These are phyloP conservation scores for Scolanthus callimorphus DNA, from an alignment of 92 coral and sea anemone genomes.

Conservation along the genomic window DNA sequence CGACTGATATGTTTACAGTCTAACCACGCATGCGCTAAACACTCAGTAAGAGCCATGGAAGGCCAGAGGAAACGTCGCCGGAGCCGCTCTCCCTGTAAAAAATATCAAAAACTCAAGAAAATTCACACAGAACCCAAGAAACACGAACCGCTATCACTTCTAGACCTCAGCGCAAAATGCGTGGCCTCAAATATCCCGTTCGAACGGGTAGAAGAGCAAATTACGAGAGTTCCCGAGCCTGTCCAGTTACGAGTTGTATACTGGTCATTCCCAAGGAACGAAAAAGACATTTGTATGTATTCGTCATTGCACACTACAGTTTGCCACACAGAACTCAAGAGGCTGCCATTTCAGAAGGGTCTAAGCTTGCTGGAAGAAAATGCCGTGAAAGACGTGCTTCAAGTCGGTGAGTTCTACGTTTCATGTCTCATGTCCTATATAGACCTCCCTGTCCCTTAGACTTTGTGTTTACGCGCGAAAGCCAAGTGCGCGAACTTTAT, in stretches of 20 bases:
- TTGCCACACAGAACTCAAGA: constrained; percentile 78
- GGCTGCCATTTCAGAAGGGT: constrained; percentile 89
- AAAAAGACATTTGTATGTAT: constrained; percentile 91
- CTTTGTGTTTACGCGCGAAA: neutral
- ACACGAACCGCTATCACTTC: constrained; percentile 70
- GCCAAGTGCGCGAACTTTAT: neutral
- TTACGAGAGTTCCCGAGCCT: constrained; percentile 93
- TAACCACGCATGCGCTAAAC: constrained; percentile 37
- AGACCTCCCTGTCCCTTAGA: neutral
- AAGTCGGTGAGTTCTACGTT: constrained; percentile 88
- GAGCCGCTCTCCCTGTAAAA: constrained; percentile 44
- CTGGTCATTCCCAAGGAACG: constrained; percentile 98
- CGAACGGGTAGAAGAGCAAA: constrained; percentile 86
- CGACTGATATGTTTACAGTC: constrained; percentile 60
- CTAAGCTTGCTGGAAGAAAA: constrained; percentile 77
- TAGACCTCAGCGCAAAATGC: constrained; percentile 86
- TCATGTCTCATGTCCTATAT: too few relatives aligned
- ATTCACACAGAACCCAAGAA: constrained; percentile 44
- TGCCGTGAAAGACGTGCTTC: constrained; percentile 82
- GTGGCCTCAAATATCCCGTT: constrained; percentile 95
- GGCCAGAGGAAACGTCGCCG: constrained; percentile 68
- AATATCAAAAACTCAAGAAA: constrained; percentile 54
- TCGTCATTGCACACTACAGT: constrained; percentile 80
- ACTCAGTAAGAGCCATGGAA: constrained; percentile 59
- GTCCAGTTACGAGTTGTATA: constrained; percentile 87